These are phyloP conservation scores for Serilophus lunatus DNA, from an alignment of 2,113 vertebrate genomes.

Conservation along the genomic window DNA sequence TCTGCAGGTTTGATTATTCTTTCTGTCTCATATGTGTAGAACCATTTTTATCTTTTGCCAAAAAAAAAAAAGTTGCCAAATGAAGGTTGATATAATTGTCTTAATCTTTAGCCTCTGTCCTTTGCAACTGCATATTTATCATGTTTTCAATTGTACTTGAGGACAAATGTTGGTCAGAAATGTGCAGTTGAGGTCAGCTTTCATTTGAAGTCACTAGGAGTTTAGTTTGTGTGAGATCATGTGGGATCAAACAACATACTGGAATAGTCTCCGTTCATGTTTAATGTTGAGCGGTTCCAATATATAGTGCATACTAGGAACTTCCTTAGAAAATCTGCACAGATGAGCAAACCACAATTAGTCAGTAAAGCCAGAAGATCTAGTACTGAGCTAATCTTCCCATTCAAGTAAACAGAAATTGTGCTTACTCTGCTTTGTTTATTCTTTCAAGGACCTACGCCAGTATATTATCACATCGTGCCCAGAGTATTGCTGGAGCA, in stretches of 20 bases:
- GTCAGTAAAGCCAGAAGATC: neutral
- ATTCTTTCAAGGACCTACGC: neutral
- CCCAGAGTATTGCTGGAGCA: neutral
- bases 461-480: neutral
- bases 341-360: neutral
- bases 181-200: neutral
- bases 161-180: neutral
- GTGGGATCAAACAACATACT: neutral
- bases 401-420: neutral
- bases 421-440: neutral
- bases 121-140: neutral
- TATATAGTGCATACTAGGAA: neutral
- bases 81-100: neutral
- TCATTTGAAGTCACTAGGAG: neutral
- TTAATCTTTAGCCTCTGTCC: neutral
- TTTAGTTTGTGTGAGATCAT: neutral
- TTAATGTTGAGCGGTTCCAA: neutral
- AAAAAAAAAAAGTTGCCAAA: neutral
- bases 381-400: neutral
- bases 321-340: neutral
- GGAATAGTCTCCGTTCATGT: neutral
- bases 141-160: neutral
- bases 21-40: neutral
- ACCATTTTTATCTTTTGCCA: neutral
- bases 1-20: neutral